Evolutionary conservation across 2,797 vertebrate genomes (phyloP), one percentile per base, ranked within the genome.

Genomic region (Falco cherrug): DNA sequence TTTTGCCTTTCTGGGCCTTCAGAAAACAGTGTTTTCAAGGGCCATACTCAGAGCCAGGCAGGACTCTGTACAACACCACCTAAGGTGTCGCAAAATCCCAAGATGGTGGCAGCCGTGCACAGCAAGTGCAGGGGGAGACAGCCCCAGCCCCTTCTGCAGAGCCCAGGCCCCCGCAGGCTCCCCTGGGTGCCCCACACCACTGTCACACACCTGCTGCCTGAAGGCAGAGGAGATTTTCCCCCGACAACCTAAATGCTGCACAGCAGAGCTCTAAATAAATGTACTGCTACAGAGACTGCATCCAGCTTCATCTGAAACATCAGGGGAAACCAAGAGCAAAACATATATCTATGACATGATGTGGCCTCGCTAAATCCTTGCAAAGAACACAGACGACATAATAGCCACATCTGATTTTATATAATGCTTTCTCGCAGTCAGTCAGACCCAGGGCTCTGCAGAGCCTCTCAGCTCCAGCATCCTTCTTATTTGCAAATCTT

Each of bases 231-330:
- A 37, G 59, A 28, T 17, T 25, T 28, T 43, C 37, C 0, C 3
- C 33, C 2, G 1, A 39, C 63, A 51, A 10, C 43, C 24, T 10
- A 83, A 67, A 33, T 1, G 31, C 43, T 13, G 56, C 35, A 22
- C 29, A 29, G 51, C 56, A 70, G 64, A 68, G 48, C 54, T 73
- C 70, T 8, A 25, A 74, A 51, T n/a, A 64, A 47, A 47, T 1
- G 1, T 2, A 2, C 15, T 19, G n/a, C 76, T 51, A 5, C 43
- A 19, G 31, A 2, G 1, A 45, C 11, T 1, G 0, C 2, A 3
- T 9, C 33, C 22, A 6, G 2, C 50, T 50, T 18, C 3, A 4
- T 2, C 41, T 1, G 28, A 4, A 53, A 60, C 24, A 54, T 26
- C 65, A 24, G 84, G 12, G 59, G 50, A 60, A 80, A 64, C 19